Evolutionary conservation across 2,797 vertebrate species (phyloP), one percentile per base, ranked within the genome.

Genomic region (Periophthalmus magnuspinnatus): DNA sequence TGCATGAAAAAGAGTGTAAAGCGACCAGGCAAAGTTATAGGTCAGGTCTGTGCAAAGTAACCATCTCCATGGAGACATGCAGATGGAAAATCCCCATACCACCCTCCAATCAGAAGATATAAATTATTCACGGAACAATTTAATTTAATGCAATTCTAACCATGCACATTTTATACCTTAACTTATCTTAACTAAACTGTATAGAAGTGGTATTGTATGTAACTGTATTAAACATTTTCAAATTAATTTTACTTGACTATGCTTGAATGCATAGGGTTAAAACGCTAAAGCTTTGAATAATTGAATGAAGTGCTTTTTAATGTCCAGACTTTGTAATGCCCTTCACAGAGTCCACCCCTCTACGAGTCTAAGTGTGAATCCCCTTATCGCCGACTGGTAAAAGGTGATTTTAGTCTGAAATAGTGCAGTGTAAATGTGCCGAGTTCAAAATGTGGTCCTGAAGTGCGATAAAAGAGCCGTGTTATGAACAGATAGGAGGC

Each of bases 311-410:
- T 22, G 34, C n/a, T 21, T 38, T 62, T 13, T 22, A 41, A 13
- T 14, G 60, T 22, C n/a, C 3, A 22, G 60, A 22, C 11, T 41
- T 41, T 60, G 32, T 19, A 60, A 36, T 21, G 36, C 41, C 59
- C 59, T 61, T 61, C 34, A 61, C 33, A 21, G 34, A 41, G 33
- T 60, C 32, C 41, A 13, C 41, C 41, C 41, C 14, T 16, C 13
- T 8, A 60, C 13, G 33, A 16, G n/a, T 61, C 34, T 22, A n/a
- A 21, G 19, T 5, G 6, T 22, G 60, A 62, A 3, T 41, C 22
- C 22, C 36, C n/a, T 41, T 41, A 62, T 24, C 60, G 34, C 34
- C 61, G 59, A 38, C 34, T 38, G n/a, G 60, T 62, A 62, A 58
- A 62, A 22, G 60, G 36, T 45, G 60, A 41, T 41, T 45, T 41